Evolutionary conservation across 1,140 invertebrate species (phyloP), one percentile per base, ranked within the genome.

Genomic region (Heliconius congener): DNA sequence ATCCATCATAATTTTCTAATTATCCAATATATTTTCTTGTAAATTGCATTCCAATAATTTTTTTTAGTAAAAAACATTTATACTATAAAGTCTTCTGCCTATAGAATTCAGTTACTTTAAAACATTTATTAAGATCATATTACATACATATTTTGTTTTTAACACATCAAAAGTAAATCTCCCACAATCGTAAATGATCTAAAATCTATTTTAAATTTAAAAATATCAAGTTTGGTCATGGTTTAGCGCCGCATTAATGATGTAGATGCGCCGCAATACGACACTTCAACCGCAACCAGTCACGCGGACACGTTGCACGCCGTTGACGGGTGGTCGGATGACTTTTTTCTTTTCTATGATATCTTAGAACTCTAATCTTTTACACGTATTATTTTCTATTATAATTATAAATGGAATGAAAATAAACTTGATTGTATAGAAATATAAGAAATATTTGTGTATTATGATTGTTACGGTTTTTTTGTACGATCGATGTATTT

Each of bases 211-310:
- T 66, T 30, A 27, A 66, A 16, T 66, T 27, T 66, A 13, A 30
- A 66, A 66, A 78, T 55, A 78, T 73, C 71, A 71, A 66, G 52
- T 78, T 70, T 16, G n/a, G 52, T 73, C 71, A 73, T 42, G 42
- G 30, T 71, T 78, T 57, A 71, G 79, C 75, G 75, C 57, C 72
- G 66, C 42, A 80, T 70, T 77, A 66, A 66, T 66, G 60, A 66
- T 66, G 60, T 66, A 77, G 80, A 81, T 81, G 80, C 60, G 75
- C 27, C 60, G 81, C 75, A 77, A 82, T 71, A 30, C 46, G 78
- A 82, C 75, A 73, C 81, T n/a, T 19, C 11, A 70, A 78, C 81
- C 81, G 79, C 81, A 77, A 73, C 42, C 77, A 76, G 74, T 71
- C 74, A 76, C 37, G 74, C 74, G 74, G 60, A 37, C 74, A 70